Conservation (phyloP, 1,140 invertebrate genomes). For the Caerostris extrusa region DNA sequence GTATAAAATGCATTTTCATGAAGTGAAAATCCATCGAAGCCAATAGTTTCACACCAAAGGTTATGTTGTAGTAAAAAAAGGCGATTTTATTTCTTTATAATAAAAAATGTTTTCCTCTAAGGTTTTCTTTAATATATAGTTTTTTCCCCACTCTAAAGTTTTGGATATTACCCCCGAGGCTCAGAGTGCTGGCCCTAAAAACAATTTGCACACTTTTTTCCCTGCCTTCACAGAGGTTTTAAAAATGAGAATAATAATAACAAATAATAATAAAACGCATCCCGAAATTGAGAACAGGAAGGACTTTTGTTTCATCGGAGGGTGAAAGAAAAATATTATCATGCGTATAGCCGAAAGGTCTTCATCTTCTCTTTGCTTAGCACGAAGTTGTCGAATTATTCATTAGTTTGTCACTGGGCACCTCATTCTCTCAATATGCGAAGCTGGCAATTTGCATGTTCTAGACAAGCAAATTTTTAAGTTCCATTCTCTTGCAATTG, state of each 20-base stretch:
- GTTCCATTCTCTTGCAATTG: conserved; percentile 12
- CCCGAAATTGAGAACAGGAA: not conserved
- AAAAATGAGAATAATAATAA: not conserved
- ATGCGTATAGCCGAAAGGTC: not conserved
- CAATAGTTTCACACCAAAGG: conserved; percentile 57
- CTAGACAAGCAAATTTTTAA: not conserved
- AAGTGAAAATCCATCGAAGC: conserved; percentile 73
- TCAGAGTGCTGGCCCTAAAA: conserved; percentile 36
- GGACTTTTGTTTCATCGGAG: not conserved
- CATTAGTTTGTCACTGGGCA: conserved; percentile 61
- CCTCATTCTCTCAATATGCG: conserved; percentile 46
- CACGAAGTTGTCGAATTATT: conserved; percentile 67
- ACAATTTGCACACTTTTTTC: conserved; percentile 66
- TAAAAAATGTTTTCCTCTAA: not conserved
- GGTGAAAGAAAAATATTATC: not conserved
- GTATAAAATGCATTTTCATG: conserved; percentile 76
- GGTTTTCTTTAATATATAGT: conserved; percentile 18
- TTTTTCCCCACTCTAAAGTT: conserved; percentile 43
- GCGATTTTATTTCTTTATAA: not conserved
- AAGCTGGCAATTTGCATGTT: conserved; percentile 52
- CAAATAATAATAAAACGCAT: conserved; percentile 38
- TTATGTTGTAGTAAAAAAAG: conserved; percentile 13
- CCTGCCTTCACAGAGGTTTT: not conserved
- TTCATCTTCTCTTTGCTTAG: conserved; percentile 2
- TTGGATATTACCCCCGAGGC: conserved; percentile 72